Percentiles rank a stretch among this genome's conserved stretches.
Conservation (phyloP, 2,113 vertebrate species). For the Prietella phreatophila region DNA sequence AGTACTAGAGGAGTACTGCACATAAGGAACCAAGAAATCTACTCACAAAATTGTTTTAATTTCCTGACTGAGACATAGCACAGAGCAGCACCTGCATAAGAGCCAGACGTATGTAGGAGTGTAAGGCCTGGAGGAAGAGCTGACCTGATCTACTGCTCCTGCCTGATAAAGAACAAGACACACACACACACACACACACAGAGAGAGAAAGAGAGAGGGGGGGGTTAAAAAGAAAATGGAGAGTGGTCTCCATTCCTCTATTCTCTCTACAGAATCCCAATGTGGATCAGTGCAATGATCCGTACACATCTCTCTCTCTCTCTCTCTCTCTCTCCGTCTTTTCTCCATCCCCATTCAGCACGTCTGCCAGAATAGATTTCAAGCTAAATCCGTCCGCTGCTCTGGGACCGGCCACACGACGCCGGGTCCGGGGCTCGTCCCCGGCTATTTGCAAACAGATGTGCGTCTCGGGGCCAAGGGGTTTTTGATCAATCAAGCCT, state of each 20-base stretch:
- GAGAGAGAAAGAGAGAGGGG: not conserved
- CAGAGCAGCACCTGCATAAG: not conserved
- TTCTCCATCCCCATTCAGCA: not conserved
- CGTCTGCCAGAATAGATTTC: conserved; percentile 34
- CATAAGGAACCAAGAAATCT: not conserved
- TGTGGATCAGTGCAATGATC: conserved; percentile 51
- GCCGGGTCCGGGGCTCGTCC: conserved; percentile 34
- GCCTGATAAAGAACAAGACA: conserved; percentile 1
- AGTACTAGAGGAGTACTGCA: not conserved
- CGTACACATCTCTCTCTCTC: conserved; percentile 35
- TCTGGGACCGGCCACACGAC: conserved; percentile 34
- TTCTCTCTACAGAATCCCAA: conserved; percentile 5
- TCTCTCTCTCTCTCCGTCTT: conserved; percentile 6
- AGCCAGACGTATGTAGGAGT: not conserved
- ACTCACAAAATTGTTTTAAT: not conserved
- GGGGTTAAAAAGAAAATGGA: not conserved
- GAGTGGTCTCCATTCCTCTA: not conserved
- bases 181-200: too few relatives aligned
- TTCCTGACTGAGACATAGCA: not conserved
- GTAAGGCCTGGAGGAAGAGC: not conserved
- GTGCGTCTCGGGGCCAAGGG: conserved; percentile 50
- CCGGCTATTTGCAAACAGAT: conserved; percentile 81
- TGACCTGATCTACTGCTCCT: not conserved
- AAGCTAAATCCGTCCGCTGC: conserved; percentile 42
- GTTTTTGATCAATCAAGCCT: conserved; percentile 78